Base-by-base conservation (phyloP, 2,113 vertebrate genomes). In the Sorex araneus region DNA sequence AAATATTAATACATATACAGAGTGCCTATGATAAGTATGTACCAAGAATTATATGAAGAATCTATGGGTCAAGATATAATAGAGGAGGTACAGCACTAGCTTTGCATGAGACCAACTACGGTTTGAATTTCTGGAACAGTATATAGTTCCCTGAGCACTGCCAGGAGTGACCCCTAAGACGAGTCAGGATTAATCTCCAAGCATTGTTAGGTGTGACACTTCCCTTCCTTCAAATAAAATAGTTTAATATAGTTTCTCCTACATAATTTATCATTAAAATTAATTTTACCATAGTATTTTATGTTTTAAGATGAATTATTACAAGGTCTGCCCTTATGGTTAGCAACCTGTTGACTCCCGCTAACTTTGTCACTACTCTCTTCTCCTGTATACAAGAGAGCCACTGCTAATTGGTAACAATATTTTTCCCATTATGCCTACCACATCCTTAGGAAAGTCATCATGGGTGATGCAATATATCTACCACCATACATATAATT, bases 31-130 rank as follows among this genome's bases (percentile, higher is more conserved):
- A 75, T 21, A 15, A 50, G 75, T 85, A 75, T 63, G 67, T 27
- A 69, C 82, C 36, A 69, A 32, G 36, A 69, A 79, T 84, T 91
- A 78, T 36, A 67, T 18, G 54, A 81, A 85, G 36, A 81, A 89
- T 69, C 50, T 73, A 79, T 60, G 57, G 18, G 18, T 60, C 57
- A 60, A 19, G 21, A 60, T 15, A 60, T 60, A 60, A 60, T 60
- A 60, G 5, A 60, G 5, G 57, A 21, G 54, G 57, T 60, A 60
- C 4, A 16, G 18, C 21, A 21, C 19, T 60, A 3, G 57, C 57
- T 19, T 60, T 60, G 3, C 57, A 50, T 50, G 47, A 2, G 57
- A 23, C 18, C 57, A 50, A 50, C 47, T 50, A 13, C 23, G 54
- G 21, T 60, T 60, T 60, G 57, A 60, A 23, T 60, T 23, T 16